Conservation (phyloP, 1,140 invertebrate genomes). For the Listronotus bonariensis region DNA sequence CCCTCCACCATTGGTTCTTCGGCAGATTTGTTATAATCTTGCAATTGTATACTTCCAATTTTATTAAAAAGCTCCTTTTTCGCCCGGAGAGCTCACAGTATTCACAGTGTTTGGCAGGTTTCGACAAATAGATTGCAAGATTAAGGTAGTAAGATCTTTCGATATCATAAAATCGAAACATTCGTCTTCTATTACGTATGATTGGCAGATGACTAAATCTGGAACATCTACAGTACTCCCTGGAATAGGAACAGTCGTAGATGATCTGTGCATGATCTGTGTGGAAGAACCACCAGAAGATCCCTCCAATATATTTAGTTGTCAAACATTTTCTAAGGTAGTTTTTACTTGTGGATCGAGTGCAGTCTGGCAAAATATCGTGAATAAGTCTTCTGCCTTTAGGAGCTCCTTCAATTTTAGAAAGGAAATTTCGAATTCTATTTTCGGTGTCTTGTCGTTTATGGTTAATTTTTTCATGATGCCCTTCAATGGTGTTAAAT, state of each 20-base stretch:
- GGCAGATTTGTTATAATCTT: not conserved
- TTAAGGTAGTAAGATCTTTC: too few relatives aligned
- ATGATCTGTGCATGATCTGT: not conserved
- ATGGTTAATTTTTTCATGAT: too few relatives aligned
- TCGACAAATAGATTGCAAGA: not conserved
- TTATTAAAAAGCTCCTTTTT: not conserved
- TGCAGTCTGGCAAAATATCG: not conserved
- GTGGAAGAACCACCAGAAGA: not conserved
- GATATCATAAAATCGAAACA: too few relatives aligned
- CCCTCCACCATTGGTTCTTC: conserved; percentile 7
- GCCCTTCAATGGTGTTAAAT: not conserved
- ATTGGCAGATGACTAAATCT: too few relatives aligned
- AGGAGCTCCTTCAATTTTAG: not conserved
- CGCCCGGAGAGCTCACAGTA: not conserved
- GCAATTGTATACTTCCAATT: not conserved
- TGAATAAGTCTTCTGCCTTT: not conserved
- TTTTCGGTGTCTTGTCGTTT: too few relatives aligned
- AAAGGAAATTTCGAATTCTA: too few relatives aligned
- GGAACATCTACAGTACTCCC: not conserved
- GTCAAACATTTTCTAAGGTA: not conserved
- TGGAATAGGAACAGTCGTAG: not conserved
- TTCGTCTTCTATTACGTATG: too few relatives aligned
- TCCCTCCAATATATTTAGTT: not conserved
- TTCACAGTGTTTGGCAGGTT: not conserved
- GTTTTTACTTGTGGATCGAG: not conserved